Base-by-base conservation (phyloP, 2,113 vertebrate species). In the Dicerorhinus sumatrensis region DNA sequence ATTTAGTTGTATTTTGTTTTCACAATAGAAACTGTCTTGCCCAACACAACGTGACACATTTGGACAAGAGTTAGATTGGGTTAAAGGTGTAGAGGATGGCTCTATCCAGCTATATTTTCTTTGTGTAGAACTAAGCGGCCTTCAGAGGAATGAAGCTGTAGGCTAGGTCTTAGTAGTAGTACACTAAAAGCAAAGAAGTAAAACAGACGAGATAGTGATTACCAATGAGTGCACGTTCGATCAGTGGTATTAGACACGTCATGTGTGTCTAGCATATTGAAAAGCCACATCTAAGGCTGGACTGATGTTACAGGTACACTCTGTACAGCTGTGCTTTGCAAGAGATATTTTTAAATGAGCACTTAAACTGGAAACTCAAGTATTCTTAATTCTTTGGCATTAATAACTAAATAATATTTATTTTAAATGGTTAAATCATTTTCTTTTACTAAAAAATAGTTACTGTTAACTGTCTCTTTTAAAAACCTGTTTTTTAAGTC, bases 391-490 rank as follows among this genome's bases (percentile, higher is more conserved):
- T 92, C 3, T 84, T 69, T 65, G 48, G 11, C 20, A 75, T 91
- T 54, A n/a, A 29, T 63, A 67, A 46, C 14, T 62, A 93, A 92
- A 56, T 63, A 14, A 80, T 18, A 3, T 6, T 42, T 42, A 94
- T 63, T 91, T 76, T 67, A 87, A 94, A 89, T 14, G 5, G 6
- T 39, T 46, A 91, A 51, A 42, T 16, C 8, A 18, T 39, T 96
- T 89, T 82, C 33, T 80, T 60, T 80, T 62, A 90, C 91, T 91
- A 79, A 91, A 92, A 92, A 82, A 54, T 33, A 51, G 12, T 11
- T 62, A 67, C 14, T 70, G 75, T 97, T 75, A 83, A 54, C 36
- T 62, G 31, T 56, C 9, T 70, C 1, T 84, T 82, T 69, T 21
- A 46, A 92, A 96, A 25, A 39, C 5, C 6, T 51, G 13, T 65